Evolutionary conservation across 2,888 invertebrate genomes (phyloP).

Genomic region (Bugulina stolonifera): DNA sequence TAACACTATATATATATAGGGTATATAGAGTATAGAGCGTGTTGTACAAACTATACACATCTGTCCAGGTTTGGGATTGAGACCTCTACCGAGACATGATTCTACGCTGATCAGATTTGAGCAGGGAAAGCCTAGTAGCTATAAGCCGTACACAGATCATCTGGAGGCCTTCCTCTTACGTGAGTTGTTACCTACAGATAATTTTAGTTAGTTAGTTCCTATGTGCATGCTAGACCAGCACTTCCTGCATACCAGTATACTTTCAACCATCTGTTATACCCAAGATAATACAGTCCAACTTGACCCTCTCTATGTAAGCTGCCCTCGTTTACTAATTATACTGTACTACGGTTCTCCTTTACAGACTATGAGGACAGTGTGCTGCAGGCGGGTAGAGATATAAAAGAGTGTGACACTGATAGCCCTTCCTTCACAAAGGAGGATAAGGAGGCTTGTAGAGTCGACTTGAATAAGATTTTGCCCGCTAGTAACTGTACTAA

Average conservation of each 20-base stretch:
- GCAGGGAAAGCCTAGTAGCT: slow-evolving; percentile 38
- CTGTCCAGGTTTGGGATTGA: slow-evolving; percentile 51
- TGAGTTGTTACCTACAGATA: no score
- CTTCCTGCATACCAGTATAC: no score
- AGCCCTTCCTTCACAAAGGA: slow-evolving; percentile 2
- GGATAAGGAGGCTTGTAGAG: slow-evolving; percentile 66
- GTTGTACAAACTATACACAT: no score
- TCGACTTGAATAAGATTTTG: slow-evolving; percentile 67
- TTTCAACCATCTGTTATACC: no score
- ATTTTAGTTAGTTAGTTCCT: no score
- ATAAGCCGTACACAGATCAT: slow-evolving; percentile 42
- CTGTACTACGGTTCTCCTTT: no score
- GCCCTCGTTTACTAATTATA: no score
- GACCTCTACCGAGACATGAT: slow-evolving; percentile 84
- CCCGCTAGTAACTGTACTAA: slow-evolving; percentile 60
- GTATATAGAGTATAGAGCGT: no score
- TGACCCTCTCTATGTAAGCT: no score
- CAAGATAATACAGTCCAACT: no score
- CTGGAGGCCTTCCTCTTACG: slow-evolving; percentile 64
- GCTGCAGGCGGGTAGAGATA: slow-evolving; percentile 32
- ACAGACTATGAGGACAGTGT: slow-evolving; percentile 46
- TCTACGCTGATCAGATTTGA: slow-evolving; percentile 93
- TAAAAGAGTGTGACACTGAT: slow-evolving; percentile 33
- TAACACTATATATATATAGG: no score
- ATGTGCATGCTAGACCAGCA: no score